These are phyloP conservation scores for Megalops cyprinoides DNA, from an alignment of 2,797 vertebrate species.

Conservation along the genomic window DNA sequence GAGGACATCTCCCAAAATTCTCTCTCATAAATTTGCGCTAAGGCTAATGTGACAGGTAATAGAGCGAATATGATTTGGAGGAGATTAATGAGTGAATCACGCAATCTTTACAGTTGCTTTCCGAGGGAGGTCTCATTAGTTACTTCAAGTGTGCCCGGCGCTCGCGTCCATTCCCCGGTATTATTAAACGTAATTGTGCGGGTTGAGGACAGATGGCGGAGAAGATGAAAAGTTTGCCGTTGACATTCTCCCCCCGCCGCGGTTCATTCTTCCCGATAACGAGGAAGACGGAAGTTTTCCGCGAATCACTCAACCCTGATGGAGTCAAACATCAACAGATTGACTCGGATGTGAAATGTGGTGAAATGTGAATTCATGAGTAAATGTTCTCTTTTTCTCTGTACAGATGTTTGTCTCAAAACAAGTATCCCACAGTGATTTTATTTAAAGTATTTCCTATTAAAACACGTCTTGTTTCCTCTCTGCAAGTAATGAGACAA, in stretches of 20 bases:
- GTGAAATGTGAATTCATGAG: not conserved
- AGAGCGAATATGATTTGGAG: slow-evolving; percentile 19
- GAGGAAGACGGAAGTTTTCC: not conserved
- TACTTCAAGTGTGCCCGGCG: not conserved
- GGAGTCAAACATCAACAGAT: not conserved
- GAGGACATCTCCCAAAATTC: not conserved
- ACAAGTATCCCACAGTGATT: not conserved
- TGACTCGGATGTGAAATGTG: not conserved
- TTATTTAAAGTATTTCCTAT: not conserved
- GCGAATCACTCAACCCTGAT: not conserved
- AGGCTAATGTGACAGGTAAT: slow-evolving; percentile 21
- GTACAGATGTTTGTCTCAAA: not conserved
- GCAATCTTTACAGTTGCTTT: slow-evolving; percentile 20
- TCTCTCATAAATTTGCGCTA: slow-evolving; percentile 8
- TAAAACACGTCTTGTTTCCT: not conserved
- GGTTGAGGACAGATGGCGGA: slow-evolving; percentile 32
- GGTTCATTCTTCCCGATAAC: not conserved
- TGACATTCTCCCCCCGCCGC: not conserved
- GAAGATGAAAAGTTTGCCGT: slow-evolving; percentile 31
- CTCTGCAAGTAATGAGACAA: too few relatives aligned
- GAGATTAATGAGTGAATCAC: slow-evolving; percentile 31
- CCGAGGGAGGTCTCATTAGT: slow-evolving; percentile 16
- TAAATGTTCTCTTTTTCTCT: not conserved
- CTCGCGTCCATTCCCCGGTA: not conserved
- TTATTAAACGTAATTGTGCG: slow-evolving; percentile 26